Evolutionary conservation across 2,888 invertebrate genomes (phyloP).

Genomic region (Amphimallon solstitiale): DNA sequence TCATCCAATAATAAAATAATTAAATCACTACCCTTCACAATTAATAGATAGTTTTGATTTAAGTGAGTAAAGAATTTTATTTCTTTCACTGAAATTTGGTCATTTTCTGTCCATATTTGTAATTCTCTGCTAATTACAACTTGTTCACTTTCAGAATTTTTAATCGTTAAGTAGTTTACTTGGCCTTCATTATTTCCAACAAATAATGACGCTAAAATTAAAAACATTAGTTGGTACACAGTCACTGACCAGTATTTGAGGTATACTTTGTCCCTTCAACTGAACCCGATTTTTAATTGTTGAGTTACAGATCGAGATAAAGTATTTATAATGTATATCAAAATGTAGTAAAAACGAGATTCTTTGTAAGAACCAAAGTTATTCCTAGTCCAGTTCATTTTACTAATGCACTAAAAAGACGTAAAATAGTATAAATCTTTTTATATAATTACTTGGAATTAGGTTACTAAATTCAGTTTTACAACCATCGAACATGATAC

Average conservation of each 20-base stretch:
- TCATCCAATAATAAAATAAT: conserved; percentile 52
- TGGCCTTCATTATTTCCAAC: conserved; percentile 54
- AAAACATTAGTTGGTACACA: background rate
- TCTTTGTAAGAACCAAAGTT: too few relatives aligned
- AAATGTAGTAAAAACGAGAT: too few relatives aligned
- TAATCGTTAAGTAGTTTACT: conserved; percentile 51
- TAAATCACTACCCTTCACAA: conserved; percentile 53
- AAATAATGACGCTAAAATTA: conserved; percentile 47
- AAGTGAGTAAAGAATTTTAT: conserved; percentile 51
- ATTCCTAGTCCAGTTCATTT: too few relatives aligned
- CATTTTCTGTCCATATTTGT: conserved; percentile 49
- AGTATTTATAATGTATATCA: too few relatives aligned
- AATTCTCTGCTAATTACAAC: conserved; percentile 44
- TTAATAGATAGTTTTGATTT: conserved; percentile 50
- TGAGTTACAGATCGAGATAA: too few relatives aligned
- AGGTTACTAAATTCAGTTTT: too few relatives aligned
- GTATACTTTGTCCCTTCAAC: too few relatives aligned
- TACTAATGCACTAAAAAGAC: too few relatives aligned
- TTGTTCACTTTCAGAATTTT: conserved; percentile 47
- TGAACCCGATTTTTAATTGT: too few relatives aligned
- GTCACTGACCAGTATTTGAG: background rate
- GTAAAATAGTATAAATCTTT: too few relatives aligned
- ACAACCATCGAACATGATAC: too few relatives aligned
- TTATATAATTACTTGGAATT: too few relatives aligned
- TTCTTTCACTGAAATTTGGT: conserved; percentile 52